Conservation (phyloP, 2,888 invertebrate genomes). For the Chromoteleia sp. region DNA sequence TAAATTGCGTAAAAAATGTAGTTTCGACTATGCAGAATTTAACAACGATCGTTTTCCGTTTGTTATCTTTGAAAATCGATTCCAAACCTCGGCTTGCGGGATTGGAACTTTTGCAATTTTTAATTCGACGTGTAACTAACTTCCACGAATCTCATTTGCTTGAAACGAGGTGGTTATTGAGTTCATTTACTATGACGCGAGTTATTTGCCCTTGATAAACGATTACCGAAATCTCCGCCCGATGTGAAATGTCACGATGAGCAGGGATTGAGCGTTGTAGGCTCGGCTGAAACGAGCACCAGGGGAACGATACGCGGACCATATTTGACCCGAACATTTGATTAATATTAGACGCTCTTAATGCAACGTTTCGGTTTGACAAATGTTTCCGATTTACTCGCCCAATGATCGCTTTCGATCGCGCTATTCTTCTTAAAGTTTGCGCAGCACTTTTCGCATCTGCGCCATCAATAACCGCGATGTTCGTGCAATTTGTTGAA, state of each 20-base stretch:
- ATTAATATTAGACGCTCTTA: slow-evolving; percentile 37
- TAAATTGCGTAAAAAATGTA: too few relatives aligned
- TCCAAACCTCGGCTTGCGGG: not conserved
- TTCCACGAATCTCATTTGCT: too few relatives aligned
- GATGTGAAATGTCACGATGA: slow-evolving; percentile 49
- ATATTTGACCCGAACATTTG: slow-evolving; percentile 33
- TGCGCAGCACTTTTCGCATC: too few relatives aligned
- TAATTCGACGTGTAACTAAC: too few relatives aligned
- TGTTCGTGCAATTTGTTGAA: not conserved
- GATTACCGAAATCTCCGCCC: slow-evolving; percentile 24
- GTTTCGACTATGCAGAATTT: too few relatives aligned
- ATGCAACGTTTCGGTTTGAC: slow-evolving; percentile 15
- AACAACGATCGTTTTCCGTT: too few relatives aligned
- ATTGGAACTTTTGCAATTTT: not conserved
- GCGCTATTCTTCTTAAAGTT: not conserved
- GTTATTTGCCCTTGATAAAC: slow-evolving; percentile 43
- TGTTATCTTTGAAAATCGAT: too few relatives aligned
- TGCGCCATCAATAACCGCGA: too few relatives aligned
- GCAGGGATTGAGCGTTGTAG: slow-evolving; percentile 39
- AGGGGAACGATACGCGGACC: slow-evolving; percentile 33
- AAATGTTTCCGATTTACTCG: not conserved
- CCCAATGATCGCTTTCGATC: not conserved
- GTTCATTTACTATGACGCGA: slow-evolving; percentile 31
- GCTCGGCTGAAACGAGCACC: slow-evolving; percentile 38
- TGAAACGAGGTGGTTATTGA: slow-evolving; percentile 3